A percentile compares a stretch with the other conserved stretches of the same genome.
Conservation (phyloP, 1,140 invertebrate species). For the Scaptomyza montana region DNA sequence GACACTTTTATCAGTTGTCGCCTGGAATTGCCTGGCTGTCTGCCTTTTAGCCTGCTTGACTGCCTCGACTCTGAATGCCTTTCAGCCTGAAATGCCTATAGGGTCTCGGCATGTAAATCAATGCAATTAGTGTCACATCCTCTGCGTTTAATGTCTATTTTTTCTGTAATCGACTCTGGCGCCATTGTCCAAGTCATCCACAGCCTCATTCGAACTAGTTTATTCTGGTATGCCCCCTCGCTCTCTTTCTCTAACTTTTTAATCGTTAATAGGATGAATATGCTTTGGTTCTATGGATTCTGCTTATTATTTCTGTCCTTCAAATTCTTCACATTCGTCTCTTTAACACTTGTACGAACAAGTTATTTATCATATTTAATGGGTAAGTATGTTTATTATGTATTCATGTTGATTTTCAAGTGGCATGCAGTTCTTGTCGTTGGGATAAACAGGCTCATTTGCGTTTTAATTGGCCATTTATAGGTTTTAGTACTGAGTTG, state of each 20-base stretch:
- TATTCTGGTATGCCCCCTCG: conserved; percentile 1
- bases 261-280: conserved; percentile 1
- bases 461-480: conserved; percentile 49
- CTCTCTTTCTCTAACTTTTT: no score
- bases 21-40: conserved; percentile 11
- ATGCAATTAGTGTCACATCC: conserved; percentile 80
- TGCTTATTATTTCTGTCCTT: background rate
- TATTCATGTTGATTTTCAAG: no score
- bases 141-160: conserved; percentile 80
- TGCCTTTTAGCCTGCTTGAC: conserved; percentile 1
- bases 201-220: conserved; percentile 19
- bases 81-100: conserved; percentile 11
- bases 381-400: no score
- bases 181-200: conserved; percentile 43
- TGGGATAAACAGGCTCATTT: conserved; percentile 30
- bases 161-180: conserved; percentile 70
- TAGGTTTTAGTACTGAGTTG: conserved; percentile 25
- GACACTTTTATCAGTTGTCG: conserved; percentile 58
- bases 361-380: no score
- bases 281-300: background rate
- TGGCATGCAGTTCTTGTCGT: background rate
- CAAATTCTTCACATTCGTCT: no score
- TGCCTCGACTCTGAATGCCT: conserved; percentile 3
- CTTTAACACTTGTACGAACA: no score
- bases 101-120: conserved; percentile 63